A percentile compares a stretch with the other conserved stretches of the same genome.
Conservation (phyloP, 2,797 vertebrate genomes). For the Microtus obscurus region DNA sequence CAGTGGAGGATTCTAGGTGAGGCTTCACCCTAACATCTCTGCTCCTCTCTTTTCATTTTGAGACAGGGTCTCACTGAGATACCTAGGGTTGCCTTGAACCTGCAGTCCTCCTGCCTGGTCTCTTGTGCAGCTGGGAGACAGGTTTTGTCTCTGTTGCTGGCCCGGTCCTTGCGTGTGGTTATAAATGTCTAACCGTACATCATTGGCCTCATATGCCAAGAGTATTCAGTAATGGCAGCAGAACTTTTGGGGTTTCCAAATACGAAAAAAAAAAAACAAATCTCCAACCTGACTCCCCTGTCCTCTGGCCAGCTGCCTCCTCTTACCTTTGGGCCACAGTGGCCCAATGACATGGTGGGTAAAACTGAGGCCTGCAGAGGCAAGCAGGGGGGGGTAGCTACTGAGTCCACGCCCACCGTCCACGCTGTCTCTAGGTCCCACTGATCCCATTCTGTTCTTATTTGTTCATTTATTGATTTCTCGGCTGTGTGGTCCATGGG, state of each 20-base stretch:
- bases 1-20: no score
- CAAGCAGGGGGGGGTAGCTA: background rate
- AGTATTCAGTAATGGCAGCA: background rate
- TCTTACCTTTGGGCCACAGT: accelerated
- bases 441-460: accelerated
- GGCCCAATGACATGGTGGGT: accelerated
- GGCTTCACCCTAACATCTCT: background rate
- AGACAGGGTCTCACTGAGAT: background rate
- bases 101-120: background rate
- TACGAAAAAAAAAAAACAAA: background rate
- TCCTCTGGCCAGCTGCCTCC: background rate
- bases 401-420: background rate
- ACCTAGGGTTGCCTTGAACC: no score
- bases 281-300: background rate
- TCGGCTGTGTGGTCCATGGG: background rate
- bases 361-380: background rate
- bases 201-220: accelerated
- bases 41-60: background rate
- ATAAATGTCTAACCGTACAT: background rate
- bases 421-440: background rate
- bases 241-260: background rate
- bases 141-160: background rate
- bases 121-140: background rate
- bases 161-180: background rate
- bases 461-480: background rate